Percentiles rank a stretch among this genome's conserved stretches.
Conservation (phyloP, 2,797 vertebrate genomes). For the Percopsis omiscomaycus region DNA sequence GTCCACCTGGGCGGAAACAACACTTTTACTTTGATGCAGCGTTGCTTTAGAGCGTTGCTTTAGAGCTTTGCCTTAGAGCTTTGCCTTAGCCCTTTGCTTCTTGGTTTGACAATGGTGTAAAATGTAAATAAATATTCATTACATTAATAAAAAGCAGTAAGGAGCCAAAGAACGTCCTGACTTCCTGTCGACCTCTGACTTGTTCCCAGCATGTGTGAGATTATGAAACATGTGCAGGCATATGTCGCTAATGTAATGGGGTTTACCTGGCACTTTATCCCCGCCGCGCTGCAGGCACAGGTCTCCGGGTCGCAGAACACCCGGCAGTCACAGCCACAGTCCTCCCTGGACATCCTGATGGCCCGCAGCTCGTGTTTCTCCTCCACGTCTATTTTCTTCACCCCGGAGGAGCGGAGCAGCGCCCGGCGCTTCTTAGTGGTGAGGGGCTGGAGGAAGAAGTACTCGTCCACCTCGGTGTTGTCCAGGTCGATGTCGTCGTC, state of each 20-base stretch:
- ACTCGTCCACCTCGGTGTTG: slow-evolving; percentile 99
- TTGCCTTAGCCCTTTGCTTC: not conserved
- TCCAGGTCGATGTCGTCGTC: slow-evolving; percentile 97
- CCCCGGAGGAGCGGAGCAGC: slow-evolving; percentile 90
- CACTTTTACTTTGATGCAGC: slow-evolving; percentile 10
- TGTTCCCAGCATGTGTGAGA: too few relatives aligned
- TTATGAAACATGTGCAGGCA: not conserved
- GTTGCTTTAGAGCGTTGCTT: too few relatives aligned
- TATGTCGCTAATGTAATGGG: not conserved
- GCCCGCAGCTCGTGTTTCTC: slow-evolving; percentile 95
- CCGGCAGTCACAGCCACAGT: slow-evolving; percentile 96
- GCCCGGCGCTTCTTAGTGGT: slow-evolving; percentile 96
- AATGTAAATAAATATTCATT: not conserved
- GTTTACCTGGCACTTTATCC: slow-evolving; percentile 98
- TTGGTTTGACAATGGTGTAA: not conserved
- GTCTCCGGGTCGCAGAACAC: slow-evolving; percentile 97
- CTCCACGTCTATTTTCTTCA: slow-evolving; percentile 97
- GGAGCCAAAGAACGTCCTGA: too few relatives aligned
- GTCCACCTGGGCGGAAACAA: slow-evolving; percentile 86
- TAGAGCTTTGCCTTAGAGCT: not conserved
- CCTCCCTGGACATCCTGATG: slow-evolving; percentile 94
- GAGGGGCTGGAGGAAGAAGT: slow-evolving; percentile 97
- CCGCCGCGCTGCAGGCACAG: slow-evolving; percentile 95
- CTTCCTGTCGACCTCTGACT: too few relatives aligned
- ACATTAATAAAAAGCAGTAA: too few relatives aligned